Evolutionary conservation across 2,113 vertebrate genomes (phyloP).

Genomic region (Taurulus bubalis): DNA sequence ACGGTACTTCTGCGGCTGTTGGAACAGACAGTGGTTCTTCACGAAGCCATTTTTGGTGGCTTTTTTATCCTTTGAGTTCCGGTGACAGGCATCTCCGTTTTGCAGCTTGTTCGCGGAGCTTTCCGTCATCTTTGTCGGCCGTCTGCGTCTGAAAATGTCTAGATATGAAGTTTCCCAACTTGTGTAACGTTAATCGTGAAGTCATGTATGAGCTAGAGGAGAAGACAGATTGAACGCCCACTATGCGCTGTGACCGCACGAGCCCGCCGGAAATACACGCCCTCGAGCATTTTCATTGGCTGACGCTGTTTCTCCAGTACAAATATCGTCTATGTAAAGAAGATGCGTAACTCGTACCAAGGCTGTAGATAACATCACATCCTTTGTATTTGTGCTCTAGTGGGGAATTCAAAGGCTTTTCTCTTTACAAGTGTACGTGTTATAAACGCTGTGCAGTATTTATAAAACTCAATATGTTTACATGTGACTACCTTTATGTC

Average conservation of each 20-base stretch:
- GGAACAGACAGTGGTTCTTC: slow-evolving; percentile 78
- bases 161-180: slow-evolving; percentile 45
- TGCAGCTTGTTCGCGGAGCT: slow-evolving; percentile 78
- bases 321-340: slow-evolving; percentile 51
- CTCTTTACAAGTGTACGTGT: not conserved
- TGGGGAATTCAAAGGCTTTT: not conserved
- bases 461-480: not conserved
- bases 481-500: not conserved
- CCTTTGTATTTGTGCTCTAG: not conserved
- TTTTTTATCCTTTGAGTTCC: slow-evolving; percentile 68
- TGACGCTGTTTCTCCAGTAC: slow-evolving; percentile 7
- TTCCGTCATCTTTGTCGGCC: slow-evolving; percentile 77
- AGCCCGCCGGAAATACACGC: slow-evolving; percentile 65
- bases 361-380: not conserved
- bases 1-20: slow-evolving; percentile 74
- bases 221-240: slow-evolving; percentile 63
- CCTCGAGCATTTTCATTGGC: slow-evolving; percentile 39
- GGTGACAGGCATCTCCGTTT: slow-evolving; percentile 76
- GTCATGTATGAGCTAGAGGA: slow-evolving; percentile 52
- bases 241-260: slow-evolving; percentile 44
- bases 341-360: rapidly evolving
- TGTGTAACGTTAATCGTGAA: slow-evolving; percentile 43
- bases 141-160: not conserved
- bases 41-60: slow-evolving; percentile 79
- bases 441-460: not conserved